A percentile compares a stretch with the other conserved stretches of the same genome.
Conservation (phyloP, 2,888 invertebrate genomes). For the Agrotis segetum region DNA sequence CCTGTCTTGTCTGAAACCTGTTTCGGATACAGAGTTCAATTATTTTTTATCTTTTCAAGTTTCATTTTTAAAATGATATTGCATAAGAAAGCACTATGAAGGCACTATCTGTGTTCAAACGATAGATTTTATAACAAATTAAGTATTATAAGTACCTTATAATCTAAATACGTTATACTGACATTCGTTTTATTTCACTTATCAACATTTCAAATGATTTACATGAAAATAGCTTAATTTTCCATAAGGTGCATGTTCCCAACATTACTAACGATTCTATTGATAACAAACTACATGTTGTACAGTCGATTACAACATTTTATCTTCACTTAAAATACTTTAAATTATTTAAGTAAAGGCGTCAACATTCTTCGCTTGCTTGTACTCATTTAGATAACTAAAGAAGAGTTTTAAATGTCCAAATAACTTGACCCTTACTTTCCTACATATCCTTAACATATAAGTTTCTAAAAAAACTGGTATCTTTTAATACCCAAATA, state of each 20-base stretch:
- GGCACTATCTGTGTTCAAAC: neutral
- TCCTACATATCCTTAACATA: neutral
- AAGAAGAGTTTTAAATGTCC: constrained; percentile 25
- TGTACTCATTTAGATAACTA: constrained; percentile 68
- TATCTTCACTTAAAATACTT: constrained; percentile 63
- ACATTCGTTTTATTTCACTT: neutral
- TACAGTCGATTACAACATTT: constrained; percentile 44
- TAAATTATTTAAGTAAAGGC: constrained; percentile 64
- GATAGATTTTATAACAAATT: neutral
- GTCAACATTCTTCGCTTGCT: constrained; percentile 66
- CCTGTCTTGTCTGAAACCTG: too few relatives aligned
- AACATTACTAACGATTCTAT: constrained; percentile 28
- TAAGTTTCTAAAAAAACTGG: constrained; percentile 37
- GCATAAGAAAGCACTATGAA: too few relatives aligned
- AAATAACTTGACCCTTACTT: constrained; percentile 35
- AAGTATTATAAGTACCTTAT: too few relatives aligned
- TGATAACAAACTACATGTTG: constrained; percentile 14
- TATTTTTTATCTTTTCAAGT: too few relatives aligned
- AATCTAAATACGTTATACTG: neutral
- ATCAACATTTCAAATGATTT: constrained; percentile 15
- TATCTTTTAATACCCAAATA: constrained; percentile 12
- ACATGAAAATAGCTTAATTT: constrained; percentile 43
- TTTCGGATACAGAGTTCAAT: too few relatives aligned
- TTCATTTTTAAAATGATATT: too few relatives aligned
- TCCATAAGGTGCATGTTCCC: constrained; percentile 11